Conservation (phyloP, 2,888 invertebrate genomes). For the Rutpela maculata region DNA sequence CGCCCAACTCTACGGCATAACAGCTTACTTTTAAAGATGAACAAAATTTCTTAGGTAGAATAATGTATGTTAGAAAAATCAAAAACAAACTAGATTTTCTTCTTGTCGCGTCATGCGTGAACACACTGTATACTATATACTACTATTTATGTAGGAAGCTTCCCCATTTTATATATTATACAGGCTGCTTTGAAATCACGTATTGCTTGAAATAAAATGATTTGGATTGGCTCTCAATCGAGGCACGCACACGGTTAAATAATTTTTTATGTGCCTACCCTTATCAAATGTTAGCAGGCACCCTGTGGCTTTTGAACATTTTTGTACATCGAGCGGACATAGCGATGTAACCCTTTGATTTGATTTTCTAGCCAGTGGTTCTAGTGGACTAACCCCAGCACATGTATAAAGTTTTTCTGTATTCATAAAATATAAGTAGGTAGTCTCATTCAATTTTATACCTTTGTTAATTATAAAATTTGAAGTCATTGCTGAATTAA, state of each 20-base stretch:
- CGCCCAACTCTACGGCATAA: too few relatives aligned
- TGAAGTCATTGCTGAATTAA: too few relatives aligned
- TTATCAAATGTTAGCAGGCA: slow-evolving; percentile 1
- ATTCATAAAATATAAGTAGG: neutral
- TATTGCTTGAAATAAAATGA: neutral
- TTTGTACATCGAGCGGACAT: neutral
- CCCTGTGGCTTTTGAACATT: neutral
- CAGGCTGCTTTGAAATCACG: neutral
- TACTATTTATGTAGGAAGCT: too few relatives aligned
- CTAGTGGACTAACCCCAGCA: neutral
- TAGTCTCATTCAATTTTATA: too few relatives aligned
- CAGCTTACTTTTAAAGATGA: too few relatives aligned
- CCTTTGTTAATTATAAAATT: too few relatives aligned
- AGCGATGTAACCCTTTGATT: slow-evolving; percentile 7
- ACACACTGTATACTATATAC: too few relatives aligned
- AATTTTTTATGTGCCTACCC: neutral
- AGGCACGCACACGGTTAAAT: neutral
- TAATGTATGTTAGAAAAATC: too few relatives aligned
- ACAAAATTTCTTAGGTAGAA: too few relatives aligned
- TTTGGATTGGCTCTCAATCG: neutral
- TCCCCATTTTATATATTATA: neutral
- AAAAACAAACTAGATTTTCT: too few relatives aligned
- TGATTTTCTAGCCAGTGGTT: slow-evolving; percentile 1
- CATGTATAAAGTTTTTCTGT: neutral
- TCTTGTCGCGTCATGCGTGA: too few relatives aligned